Base-by-base conservation (phyloP, 2,113 vertebrate species). In the Sciurus niger region DNA sequence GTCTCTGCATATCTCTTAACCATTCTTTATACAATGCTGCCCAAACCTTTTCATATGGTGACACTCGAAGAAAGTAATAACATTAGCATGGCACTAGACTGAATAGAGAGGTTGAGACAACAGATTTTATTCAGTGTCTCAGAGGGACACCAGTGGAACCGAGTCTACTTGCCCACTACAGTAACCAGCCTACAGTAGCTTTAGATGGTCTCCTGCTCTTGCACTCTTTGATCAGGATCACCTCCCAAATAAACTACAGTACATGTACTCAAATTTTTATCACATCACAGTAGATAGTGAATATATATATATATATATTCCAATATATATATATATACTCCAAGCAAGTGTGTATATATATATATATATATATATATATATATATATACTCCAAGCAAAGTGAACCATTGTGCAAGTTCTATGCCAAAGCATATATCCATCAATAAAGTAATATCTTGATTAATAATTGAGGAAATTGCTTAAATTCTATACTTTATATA, bases 381-480 rank as follows among this genome's bases (percentile, higher is more conserved):
- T 11, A 48, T 11, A 48, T 11, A 48, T 48, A 48, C 7, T 37
- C 25, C 65, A 84, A 95, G 51, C 46, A 73, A 92, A 94, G 73
- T 58, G 40, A 96, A 32, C 4, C 9, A 65, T 70, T 82, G 17
- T 97, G 48, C n/a, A 88, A 85, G 32, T 17, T 90, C 40, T 78
- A 6, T 43, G 83, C 37, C 53, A 96, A 97, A 94, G n/a, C 22
- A 76, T 60, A 17, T 55, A 58, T 73, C 80, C 82, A 82, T 32
- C 46, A 84, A 13, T 53, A 86, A 37, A 60, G 16, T 80, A 73
- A 94, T 89, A 74, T 78, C 79, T 78, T 60, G 20, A 72, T 60
- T 79, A 72, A 70, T 60, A 87, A 90, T 53, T 89, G 43, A 83
- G 1, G 9, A 22, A 72, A 78, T 2, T 58, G 17, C 53, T 86